phyloP scores from a whole-genome alignment of 2,113 vertebrate genomes.

The Tapirus terrestris region DNA sequence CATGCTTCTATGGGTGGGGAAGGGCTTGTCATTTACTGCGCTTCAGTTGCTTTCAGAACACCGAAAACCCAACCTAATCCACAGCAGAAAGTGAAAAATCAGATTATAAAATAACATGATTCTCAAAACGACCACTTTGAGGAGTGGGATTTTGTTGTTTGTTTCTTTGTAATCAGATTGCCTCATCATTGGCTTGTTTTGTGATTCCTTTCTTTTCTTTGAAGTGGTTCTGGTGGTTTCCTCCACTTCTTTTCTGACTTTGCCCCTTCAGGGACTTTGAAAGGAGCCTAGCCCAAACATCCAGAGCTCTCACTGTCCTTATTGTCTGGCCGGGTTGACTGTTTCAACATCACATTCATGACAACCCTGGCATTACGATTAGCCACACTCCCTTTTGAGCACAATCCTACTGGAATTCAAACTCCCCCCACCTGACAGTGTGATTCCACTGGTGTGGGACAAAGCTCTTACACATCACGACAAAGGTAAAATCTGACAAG shows the following conservation, averaged over 20 bases:
- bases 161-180: neutral
- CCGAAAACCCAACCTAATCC: neutral
- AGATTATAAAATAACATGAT: neutral
- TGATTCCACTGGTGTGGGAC: slow-evolving; percentile 33
- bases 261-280: neutral
- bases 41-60: neutral
- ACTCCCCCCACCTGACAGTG: neutral
- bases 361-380: slow-evolving; percentile 74
- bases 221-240: neutral
- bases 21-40: neutral
- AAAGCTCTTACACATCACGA: slow-evolving; percentile 47
- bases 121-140: neutral
- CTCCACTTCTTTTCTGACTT: neutral
- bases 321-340: slow-evolving; percentile 53
- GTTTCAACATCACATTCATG: slow-evolving; percentile 43
- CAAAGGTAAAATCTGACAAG: slow-evolving; percentile 69
- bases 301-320: neutral
- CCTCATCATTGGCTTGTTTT: neutral
- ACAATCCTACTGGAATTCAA: slow-evolving; percentile 41
- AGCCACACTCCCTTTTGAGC: slow-evolving; percentile 60
- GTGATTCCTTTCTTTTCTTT: neutral
- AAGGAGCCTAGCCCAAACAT: neutral
- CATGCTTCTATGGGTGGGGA: neutral
- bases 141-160: neutral
- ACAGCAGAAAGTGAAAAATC: neutral